Percentiles rank a stretch among this genome's conserved stretches.
phyloP scores from a whole-genome alignment of 1,140 invertebrate genomes.

The Hyles euphorbiae region DNA sequence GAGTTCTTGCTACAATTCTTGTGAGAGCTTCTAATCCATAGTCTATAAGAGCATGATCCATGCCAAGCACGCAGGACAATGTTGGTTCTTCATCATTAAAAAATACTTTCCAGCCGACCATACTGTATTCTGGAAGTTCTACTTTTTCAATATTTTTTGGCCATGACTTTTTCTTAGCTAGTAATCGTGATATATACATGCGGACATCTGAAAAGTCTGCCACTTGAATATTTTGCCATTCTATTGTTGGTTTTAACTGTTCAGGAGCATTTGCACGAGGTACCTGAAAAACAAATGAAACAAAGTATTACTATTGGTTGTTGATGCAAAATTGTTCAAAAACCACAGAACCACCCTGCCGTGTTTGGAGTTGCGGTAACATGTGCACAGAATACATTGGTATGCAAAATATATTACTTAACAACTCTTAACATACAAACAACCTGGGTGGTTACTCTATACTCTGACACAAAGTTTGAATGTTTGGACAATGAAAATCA shows the following conservation, averaged over 20 bases:
- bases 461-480: too few species aligned
- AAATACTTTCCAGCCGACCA: slow-evolving; percentile 42
- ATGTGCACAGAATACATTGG: too few species aligned
- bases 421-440: too few species aligned
- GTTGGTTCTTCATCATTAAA: slow-evolving; percentile 48
- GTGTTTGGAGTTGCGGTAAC: too few species aligned
- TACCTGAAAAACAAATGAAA: slow-evolving; percentile 22
- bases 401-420: too few species aligned
- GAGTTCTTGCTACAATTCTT: slow-evolving; percentile 35
- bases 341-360: too few species aligned
- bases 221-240: slow-evolving; percentile 68
- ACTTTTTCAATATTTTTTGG: slow-evolving; percentile 30
- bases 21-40: slow-evolving; percentile 46
- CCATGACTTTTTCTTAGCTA: slow-evolving; percentile 36
- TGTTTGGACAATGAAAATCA: too few species aligned
- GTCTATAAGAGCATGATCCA: slow-evolving; percentile 37
- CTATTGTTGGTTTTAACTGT: slow-evolving; percentile 58
- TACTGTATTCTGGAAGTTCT: slow-evolving; percentile 27
- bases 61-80: slow-evolving; percentile 46
- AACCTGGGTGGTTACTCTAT: too few species aligned
- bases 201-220: slow-evolving; percentile 58
- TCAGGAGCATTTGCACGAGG: slow-evolving; percentile 42
- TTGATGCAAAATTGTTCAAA: neutral
- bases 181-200: slow-evolving; percentile 49
- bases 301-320: neutral